A percentile compares a stretch with the other conserved stretches of the same genome.
phyloP scores from a whole-genome alignment of 2,113 vertebrate genomes.

The Machaerirhynchus nigripectus region DNA sequence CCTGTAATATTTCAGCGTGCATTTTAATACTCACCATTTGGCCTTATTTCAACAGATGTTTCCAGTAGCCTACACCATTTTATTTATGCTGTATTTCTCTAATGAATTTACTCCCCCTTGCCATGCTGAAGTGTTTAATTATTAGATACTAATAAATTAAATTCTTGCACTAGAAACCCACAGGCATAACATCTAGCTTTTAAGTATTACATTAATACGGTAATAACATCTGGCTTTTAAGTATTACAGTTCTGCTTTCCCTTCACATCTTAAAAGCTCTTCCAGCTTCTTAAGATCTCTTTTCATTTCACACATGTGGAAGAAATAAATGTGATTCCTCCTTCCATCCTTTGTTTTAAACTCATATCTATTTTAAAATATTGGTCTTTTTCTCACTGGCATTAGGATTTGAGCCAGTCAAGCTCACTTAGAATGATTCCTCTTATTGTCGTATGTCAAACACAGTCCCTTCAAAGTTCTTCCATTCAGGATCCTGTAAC shows the following conservation, averaged over 20 bases:
- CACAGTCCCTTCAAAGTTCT: not conserved
- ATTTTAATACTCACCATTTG: not conserved
- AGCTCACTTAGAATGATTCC: not conserved
- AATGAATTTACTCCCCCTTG: not conserved
- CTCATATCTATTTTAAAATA: not conserved
- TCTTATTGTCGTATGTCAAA: not conserved
- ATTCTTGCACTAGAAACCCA: not conserved
- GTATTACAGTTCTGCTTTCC: not conserved
- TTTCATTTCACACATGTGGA: not conserved
- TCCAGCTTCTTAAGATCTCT: not conserved
- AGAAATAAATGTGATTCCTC: not conserved
- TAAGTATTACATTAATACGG: no score
- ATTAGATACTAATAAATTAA: not conserved
- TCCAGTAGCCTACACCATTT: not conserved
- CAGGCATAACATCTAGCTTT: not conserved
- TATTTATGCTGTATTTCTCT: not conserved
- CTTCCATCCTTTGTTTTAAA: not conserved
- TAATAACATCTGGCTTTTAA: not conserved
- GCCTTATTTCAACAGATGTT: not conserved
- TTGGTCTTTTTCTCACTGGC: not conserved
- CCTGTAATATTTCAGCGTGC: not conserved
- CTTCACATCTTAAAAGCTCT: not conserved
- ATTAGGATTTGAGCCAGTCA: not conserved
- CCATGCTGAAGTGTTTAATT: not conserved
- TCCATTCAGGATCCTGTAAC: not conserved